Percentiles rank a stretch among this genome's conserved stretches.
Conservation (phyloP, 2,113 vertebrate genomes). For the Willisornis vidua region DNA sequence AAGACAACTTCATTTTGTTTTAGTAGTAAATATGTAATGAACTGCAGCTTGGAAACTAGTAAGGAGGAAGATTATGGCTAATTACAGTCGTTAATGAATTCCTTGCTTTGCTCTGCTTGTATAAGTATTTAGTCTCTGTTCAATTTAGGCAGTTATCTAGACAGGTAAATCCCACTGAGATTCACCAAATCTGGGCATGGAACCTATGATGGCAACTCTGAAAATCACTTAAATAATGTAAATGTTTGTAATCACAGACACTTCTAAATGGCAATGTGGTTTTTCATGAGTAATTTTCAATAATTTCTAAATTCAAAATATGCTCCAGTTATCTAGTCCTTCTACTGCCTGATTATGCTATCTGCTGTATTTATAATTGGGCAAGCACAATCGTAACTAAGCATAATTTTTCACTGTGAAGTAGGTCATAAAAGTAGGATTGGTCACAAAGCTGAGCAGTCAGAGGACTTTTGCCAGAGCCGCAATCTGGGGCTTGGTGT, state of each 20-base stretch:
- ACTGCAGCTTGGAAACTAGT: neutral
- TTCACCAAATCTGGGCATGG: neutral
- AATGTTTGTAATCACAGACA: neutral
- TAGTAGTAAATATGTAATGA: neutral
- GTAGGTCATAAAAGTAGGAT: neutral
- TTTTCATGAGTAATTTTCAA: neutral
- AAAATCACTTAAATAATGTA: neutral
- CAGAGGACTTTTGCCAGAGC: neutral
- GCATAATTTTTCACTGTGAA: neutral
- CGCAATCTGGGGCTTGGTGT: neutral
- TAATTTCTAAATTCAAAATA: neutral
- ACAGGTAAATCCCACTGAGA: neutral
- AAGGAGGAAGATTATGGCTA: neutral
- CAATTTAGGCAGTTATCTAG: neutral
- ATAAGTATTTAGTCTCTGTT: neutral
- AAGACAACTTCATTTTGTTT: neutral
- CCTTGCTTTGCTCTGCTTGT: neutral
- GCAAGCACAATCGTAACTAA: neutral
- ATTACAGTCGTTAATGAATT: neutral
- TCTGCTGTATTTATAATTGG: neutral
- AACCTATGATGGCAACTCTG: neutral
- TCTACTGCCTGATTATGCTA: neutral
- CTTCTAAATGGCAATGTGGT: neutral
- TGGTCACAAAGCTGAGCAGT: neutral
- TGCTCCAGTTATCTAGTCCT: neutral